phyloP scores from a whole-genome alignment of 2,797 vertebrate species.

The Myotis planiceps region DNA sequence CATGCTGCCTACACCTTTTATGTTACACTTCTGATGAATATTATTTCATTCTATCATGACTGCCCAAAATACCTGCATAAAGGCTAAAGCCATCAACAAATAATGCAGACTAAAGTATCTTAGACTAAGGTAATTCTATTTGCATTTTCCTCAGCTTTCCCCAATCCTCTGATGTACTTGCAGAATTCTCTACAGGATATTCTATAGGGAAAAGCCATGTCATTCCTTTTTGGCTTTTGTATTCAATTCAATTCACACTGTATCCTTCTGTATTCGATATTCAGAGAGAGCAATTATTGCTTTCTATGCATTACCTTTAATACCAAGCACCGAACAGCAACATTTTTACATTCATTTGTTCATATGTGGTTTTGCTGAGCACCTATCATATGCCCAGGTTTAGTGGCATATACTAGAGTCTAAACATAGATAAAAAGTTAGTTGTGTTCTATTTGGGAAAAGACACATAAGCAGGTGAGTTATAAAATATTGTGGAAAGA shows the following conservation, averaged over 20 bases:
- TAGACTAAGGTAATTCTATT: neutral
- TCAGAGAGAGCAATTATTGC: neutral
- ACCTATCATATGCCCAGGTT: neutral
- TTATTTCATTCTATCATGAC: slow-evolving; percentile 1
- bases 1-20: neutral
- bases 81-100: neutral
- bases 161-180: neutral
- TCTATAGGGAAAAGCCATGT: neutral
- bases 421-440: neutral
- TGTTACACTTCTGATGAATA: neutral
- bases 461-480: neutral
- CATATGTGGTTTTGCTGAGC: neutral
- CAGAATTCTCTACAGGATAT: slow-evolving; percentile 6
- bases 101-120: neutral
- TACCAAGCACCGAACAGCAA: neutral
- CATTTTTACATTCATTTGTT: slow-evolving; percentile 17
- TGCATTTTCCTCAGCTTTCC: slow-evolving; percentile 21
- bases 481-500: neutral
- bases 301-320: neutral
- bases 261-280: neutral
- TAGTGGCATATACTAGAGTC: neutral
- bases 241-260: neutral
- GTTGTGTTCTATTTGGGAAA: neutral
- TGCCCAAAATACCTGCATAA: neutral
- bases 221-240: neutral